Conservation (phyloP, 2,113 vertebrate genomes). For the Anarrhichthys ocellatus region DNA sequence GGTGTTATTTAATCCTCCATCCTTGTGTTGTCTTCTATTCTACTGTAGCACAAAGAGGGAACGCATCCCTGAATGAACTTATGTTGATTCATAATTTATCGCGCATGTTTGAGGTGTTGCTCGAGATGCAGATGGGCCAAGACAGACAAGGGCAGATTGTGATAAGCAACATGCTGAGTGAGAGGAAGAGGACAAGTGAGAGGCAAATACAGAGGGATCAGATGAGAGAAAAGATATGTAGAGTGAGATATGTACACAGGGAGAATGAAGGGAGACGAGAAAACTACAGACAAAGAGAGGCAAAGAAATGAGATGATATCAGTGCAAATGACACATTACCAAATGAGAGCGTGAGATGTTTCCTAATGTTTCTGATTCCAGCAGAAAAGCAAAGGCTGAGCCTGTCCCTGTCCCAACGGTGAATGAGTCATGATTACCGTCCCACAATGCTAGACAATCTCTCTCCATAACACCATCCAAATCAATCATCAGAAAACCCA, state of each 20-base stretch:
- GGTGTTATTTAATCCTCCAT: not conserved
- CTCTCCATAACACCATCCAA: constrained; percentile 53
- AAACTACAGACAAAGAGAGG: constrained; percentile 27
- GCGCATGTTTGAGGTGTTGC: constrained; percentile 19
- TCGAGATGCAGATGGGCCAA: constrained; percentile 17
- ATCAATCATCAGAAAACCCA: constrained; percentile 57
- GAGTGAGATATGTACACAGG: constrained; percentile 29
- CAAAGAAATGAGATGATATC: constrained; percentile 55
- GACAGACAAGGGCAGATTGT: constrained; percentile 32
- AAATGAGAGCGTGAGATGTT: constrained; percentile 41
- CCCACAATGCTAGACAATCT: constrained; percentile 34
- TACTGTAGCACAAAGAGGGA: constrained; percentile 14
- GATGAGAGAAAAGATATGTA: constrained; percentile 13
- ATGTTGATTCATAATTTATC: constrained; percentile 46
- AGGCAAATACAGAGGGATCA: constrained; percentile 28
- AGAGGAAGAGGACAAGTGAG: constrained; percentile 20
- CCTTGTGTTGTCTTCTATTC: not conserved
- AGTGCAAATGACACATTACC: constrained; percentile 56
- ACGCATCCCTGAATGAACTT: constrained; percentile 16
- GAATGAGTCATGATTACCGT: constrained; percentile 49
- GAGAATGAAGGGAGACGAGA: constrained; percentile 6
- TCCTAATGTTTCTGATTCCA: constrained; percentile 44
- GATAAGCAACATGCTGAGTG: constrained; percentile 28
- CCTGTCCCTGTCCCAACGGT: constrained; percentile 23
- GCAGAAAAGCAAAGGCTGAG: constrained; percentile 39